phyloP scores from a whole-genome alignment of 2,888 invertebrate species.

The Drosophila anomalata region DNA sequence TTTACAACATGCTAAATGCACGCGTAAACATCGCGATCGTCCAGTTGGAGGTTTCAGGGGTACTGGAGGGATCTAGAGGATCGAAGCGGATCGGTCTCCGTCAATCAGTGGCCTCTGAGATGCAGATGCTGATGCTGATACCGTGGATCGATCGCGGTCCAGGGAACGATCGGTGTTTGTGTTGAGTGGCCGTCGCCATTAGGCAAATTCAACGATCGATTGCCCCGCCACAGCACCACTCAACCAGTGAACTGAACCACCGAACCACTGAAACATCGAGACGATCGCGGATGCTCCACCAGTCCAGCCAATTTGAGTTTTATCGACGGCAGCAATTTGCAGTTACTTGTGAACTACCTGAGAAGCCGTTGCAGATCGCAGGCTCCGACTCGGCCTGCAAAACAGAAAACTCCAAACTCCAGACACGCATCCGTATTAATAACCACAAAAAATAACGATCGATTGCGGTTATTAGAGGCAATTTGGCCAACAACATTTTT shows the following conservation, averaged over 20 bases:
- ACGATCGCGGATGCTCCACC: conserved; percentile 61
- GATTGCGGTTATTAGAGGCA: conserved; percentile 81
- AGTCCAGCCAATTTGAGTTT: conserved; percentile 69
- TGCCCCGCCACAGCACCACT: conserved; percentile 39
- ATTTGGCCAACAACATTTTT: conserved; percentile 75
- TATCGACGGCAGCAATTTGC: conserved; percentile 82
- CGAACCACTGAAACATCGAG: conserved; percentile 11
- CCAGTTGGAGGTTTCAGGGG: conserved; percentile 29
- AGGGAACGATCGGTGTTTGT: conserved; percentile 63
- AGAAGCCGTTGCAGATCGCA: conserved; percentile 76
- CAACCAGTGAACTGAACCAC: background rate
- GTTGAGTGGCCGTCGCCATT: conserved; percentile 81
- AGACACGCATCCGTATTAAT: conserved; percentile 68
- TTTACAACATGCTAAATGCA: conserved; percentile 83
- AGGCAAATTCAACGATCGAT: conserved; percentile 80
- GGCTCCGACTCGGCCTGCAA: conserved; percentile 5
- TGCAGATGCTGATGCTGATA: conserved; percentile 55
- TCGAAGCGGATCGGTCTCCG: conserved; percentile 53
- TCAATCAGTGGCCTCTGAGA: conserved; percentile 60
- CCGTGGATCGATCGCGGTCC: conserved; percentile 26
- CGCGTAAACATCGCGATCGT: conserved; percentile 73
- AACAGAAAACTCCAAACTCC: conserved; percentile 26
- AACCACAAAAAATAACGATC: conserved; percentile 82
- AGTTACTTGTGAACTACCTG: conserved; percentile 83
- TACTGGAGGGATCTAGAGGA: background rate